Percentiles rank a stretch among this genome's conserved stretches.
These are phyloP conservation scores for Neostethus bicornis DNA, from an alignment of 2,797 vertebrate genomes.

Conservation along the genomic window DNA sequence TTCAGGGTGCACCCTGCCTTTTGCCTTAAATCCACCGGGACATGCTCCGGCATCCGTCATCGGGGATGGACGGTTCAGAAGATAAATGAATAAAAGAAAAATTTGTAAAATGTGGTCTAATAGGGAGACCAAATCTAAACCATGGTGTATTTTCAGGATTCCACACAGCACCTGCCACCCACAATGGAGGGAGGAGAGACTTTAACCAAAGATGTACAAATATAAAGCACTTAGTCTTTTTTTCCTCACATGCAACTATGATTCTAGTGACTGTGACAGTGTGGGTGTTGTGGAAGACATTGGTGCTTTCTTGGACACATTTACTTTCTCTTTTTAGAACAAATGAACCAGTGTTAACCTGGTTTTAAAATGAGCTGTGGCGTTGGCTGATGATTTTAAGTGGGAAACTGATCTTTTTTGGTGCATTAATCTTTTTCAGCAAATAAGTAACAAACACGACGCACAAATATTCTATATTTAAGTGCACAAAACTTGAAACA, in stretches of 20 bases:
- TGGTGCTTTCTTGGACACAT: constrained; percentile 10
- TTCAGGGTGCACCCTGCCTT: no score
- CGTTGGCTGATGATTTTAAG: constrained; percentile 5
- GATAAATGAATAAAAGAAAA: constrained; percentile 4
- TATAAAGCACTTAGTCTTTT: constrained; percentile 32
- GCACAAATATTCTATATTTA: background rate
- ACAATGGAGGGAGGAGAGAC: constrained; percentile 13
- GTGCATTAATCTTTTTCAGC: background rate
- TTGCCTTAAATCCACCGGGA: no score
- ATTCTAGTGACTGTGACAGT: constrained; percentile 22
- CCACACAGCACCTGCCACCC: constrained; percentile 4
- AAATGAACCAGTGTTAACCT: constrained; percentile 1
- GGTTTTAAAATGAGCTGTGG: constrained; percentile 1
- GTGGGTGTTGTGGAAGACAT: constrained; percentile 33
- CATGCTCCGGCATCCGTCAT: no score
- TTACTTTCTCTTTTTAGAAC: constrained; percentile 6
- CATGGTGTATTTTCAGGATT: constrained; percentile 23
- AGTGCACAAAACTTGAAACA: background rate
- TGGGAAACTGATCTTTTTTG: background rate
- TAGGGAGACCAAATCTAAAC: constrained; percentile 18
- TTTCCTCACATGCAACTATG: constrained; percentile 17
- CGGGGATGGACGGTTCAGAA: no score
- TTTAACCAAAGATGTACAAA: constrained; percentile 39
- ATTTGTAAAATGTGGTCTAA: constrained; percentile 13
- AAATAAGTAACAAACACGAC: background rate